Conservation (phyloP, 2,113 vertebrate species). For the Crypturellus undulatus region DNA sequence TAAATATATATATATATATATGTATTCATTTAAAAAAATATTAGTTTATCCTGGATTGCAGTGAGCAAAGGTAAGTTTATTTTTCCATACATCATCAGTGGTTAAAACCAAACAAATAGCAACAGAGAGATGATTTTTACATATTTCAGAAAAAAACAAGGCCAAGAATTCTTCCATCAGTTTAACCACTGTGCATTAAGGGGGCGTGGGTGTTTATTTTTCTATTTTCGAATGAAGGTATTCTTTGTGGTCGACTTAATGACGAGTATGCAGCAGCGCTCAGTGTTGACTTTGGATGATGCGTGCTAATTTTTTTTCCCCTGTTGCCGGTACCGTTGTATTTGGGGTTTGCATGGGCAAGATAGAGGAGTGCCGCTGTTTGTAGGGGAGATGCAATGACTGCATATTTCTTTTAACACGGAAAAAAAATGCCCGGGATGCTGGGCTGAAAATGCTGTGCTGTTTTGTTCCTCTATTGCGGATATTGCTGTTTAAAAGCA, state of each 20-base stretch:
- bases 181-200: conserved; percentile 76
- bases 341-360: conserved; percentile 53
- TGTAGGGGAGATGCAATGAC: conserved; percentile 33
- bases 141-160: conserved; percentile 37
- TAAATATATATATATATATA: conserved; percentile 62
- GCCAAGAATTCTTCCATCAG: conserved; percentile 71
- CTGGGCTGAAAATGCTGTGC: neutral
- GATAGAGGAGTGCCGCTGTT: conserved; percentile 5
- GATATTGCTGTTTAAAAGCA: neutral
- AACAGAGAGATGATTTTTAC: conserved; percentile 50
- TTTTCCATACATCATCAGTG: conserved; percentile 77
- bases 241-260: conserved; percentile 72
- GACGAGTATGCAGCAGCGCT: conserved; percentile 56
- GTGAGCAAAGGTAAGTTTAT: conserved; percentile 72
- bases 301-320: neutral
- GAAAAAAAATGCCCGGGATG: neutral
- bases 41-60: conserved; percentile 79
- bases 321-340: conserved; percentile 28
- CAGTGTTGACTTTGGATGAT: conserved; percentile 65
- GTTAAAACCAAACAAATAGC: conserved; percentile 71
- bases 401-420: neutral
- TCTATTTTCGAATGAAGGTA: conserved; percentile 83
- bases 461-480: neutral
- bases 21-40: conserved; percentile 56
- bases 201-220: conserved; percentile 56